These are phyloP conservation scores for Spodoptera litura DNA, from an alignment of 1,140 invertebrate species.

Conservation along the genomic window DNA sequence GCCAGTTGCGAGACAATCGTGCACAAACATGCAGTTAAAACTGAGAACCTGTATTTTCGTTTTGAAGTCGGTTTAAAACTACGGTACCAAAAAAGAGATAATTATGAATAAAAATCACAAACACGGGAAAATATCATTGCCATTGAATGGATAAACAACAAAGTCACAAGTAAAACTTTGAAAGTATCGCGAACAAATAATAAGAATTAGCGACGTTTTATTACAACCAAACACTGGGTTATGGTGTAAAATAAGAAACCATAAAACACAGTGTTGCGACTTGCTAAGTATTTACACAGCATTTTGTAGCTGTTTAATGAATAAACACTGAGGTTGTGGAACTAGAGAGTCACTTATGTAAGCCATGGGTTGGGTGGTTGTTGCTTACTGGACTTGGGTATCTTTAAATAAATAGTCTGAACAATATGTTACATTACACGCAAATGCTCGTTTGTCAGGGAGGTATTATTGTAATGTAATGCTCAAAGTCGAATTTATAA, in stretches of 20 bases:
- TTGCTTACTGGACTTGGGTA: neutral
- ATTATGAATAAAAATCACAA: no score
- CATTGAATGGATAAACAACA: constrained; percentile 9
- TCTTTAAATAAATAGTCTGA: neutral
- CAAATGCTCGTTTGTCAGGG: no score
- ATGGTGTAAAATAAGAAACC: constrained; percentile 61
- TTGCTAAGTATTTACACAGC: constrained; percentile 61
- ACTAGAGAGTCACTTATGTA: constrained; percentile 37
- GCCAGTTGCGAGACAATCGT: no score
- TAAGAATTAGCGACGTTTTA: constrained; percentile 69
- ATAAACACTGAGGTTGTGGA: constrained; percentile 25
- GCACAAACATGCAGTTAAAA: no score
- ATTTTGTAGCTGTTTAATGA: constrained; percentile 38
- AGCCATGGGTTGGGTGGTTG: neutral
- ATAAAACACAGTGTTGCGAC: constrained; percentile 54
- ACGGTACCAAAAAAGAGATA: no score
- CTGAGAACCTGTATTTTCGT: no score
- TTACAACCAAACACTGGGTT: constrained; percentile 54
- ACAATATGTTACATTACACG: no score
- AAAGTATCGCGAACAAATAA: constrained; percentile 68
- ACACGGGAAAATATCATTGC: no score
- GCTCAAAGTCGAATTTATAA: no score
- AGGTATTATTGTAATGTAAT: no score
- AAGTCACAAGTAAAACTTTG: neutral
- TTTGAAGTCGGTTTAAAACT: no score